Base-by-base conservation (phyloP, 1,140 invertebrate genomes). In the Musca vetustissima region DNA sequence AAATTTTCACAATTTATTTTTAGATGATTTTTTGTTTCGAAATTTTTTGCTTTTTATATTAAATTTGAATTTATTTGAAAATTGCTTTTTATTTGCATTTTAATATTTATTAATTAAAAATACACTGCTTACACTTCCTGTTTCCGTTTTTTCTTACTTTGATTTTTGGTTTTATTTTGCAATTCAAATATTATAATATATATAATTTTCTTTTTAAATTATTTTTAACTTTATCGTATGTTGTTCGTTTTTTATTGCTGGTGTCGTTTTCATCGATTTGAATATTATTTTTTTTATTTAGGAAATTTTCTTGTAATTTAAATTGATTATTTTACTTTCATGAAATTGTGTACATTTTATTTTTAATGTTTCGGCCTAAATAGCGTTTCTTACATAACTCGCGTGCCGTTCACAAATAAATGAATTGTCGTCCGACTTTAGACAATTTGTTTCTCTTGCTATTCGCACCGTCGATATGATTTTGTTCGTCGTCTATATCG, bases 401-500 rank as follows among this genome's bases (percentile, higher is more conserved):
- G 64, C 68, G 68, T 64, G 32, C 43, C 55, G 52, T 59, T 50
- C 21, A 24, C 36, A 43, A 43, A 43, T 43, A 43, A 43, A 43
- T 43, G n/a, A 49, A 64, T 32, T 69, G 67, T 69, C 59, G 67
- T 64, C 67, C 36, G 36, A 43, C 36, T 43, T 43, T 43, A 43
- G 36, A 43, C 36, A 43, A 43, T 43, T 43, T 69, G 59, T 52
- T 69, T 69, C 67, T 59, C 57, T 43, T 43, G 36, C 36, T 53
- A 24, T 67, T 43, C 48, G 59, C 67, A 50, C 48, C 47, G 57
- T 22, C 17, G 15, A 49, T 32, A 52, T n/a, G n/a, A n/a, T 32
- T 22, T 68, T 47, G 15, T 47, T 50, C 36, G 25, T 64, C 69
- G 75, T 75, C 73, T 79, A 73, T 73, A 77, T 79, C 78, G 78